Evolutionary conservation across 2,888 invertebrate genomes (phyloP), one percentile per base, ranked within the genome.

Genomic region (Lacanobia wlatinum): DNA sequence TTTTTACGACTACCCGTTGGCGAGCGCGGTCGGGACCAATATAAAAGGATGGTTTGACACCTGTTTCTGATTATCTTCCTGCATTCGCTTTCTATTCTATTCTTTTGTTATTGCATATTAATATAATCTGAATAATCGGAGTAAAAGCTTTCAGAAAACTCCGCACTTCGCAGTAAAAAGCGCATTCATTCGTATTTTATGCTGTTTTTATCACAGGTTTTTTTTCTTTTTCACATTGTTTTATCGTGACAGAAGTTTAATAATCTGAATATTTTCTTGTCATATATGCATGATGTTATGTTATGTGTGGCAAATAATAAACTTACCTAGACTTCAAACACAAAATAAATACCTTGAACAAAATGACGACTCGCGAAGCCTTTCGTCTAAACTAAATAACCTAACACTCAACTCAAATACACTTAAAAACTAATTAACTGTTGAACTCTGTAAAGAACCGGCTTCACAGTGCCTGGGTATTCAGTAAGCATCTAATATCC

Each of bases 1-100:
- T 94, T 95, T 95, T 95, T 95, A 95, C 92, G 94, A 94, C 92
- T 92, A 90, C 91, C 93, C 92, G 90, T 91, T 92, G 92, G 92
- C 89, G 91, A 93, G 90, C 90, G 91, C 90, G 91, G 92, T 92
- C 87, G 90, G 90, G 90, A 90, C 92, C 92, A 92, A 93, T 93
- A 92, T 91, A 91, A 93, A 94, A 93, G 91, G 90, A 93, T 92
- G 92, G 92, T 92, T 93, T 92, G 91, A 93, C 93, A 92, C 93
- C 92, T 92, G 92, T 91, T 91, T 89, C 88, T 91, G 90, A 92
- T 93, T 91, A 90, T 91, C 89, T 76, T 77, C 73, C 70, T 80
- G 73, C 75, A 79, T 76, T 82, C 73, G 59, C 69, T 82, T 83
- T 73, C 62, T 70, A 53, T 83, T 78, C 63, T 64, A 78, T 78